Percentiles rank a stretch among this genome's conserved stretches.
phyloP scores from a whole-genome alignment of 2,113 vertebrate species.

The Calypte anna region DNA sequence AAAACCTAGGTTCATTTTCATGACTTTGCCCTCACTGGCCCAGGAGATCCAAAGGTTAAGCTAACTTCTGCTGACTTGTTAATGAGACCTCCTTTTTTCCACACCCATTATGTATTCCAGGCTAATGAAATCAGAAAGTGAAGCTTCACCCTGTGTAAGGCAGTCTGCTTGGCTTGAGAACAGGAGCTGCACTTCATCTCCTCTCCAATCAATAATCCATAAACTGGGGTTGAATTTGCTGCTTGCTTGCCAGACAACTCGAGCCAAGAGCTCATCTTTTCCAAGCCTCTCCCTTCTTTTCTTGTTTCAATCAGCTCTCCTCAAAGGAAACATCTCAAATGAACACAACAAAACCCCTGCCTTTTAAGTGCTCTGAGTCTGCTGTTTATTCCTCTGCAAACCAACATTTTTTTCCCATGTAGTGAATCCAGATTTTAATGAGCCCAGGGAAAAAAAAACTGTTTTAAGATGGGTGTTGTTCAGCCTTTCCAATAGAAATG shows the following conservation, averaged over 20 bases:
- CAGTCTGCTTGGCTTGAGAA: conserved; percentile 32
- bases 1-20: not conserved
- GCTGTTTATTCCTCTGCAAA: not conserved
- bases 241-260: conserved; percentile 34
- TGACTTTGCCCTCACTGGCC: not conserved
- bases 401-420: not conserved
- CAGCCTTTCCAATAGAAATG: not conserved
- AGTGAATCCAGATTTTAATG: not conserved
- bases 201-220: conserved; percentile 71
- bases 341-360: not conserved
- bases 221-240: conserved; percentile 38
- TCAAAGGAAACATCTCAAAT: not conserved
- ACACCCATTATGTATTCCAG: conserved; percentile 29
- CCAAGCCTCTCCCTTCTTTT: not conserved
- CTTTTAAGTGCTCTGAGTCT: not conserved
- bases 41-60: not conserved
- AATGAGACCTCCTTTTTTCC: conserved; percentile 34
- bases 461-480: rapidly evolving
- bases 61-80: not conserved
- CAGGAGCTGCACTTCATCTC: conserved; percentile 47
- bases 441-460: not conserved
- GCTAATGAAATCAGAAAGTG: conserved; percentile 55
- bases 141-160: conserved; percentile 34
- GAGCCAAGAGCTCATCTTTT: not conserved
- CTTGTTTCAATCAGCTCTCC: not conserved